A percentile compares a stretch with the other conserved stretches of the same genome.
Evolutionary conservation across 2,888 invertebrate species (phyloP).

Genomic region (Synergus gifuensis): DNA sequence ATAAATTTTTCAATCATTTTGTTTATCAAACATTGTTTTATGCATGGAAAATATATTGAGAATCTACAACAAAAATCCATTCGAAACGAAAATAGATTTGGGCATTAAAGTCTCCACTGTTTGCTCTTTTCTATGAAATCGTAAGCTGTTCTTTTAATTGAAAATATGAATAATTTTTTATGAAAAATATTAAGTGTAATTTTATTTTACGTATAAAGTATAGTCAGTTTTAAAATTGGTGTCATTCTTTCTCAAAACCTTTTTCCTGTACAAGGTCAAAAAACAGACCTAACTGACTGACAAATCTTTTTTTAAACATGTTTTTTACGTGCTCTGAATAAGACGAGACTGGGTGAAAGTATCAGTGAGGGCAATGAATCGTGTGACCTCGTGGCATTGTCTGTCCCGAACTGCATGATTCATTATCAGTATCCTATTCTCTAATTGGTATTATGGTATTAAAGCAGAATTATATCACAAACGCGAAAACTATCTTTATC

Average conservation of each 20-base stretch:
- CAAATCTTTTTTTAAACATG: slow-evolving; percentile 1
- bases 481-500: slow-evolving; percentile 8
- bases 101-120: slow-evolving; percentile 18
- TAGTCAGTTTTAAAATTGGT: neutral
- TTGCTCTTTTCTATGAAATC: neutral
- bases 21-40: neutral
- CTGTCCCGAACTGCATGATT: slow-evolving; percentile 18
- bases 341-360: slow-evolving; percentile 64
- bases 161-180: neutral
- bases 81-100: neutral
- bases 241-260: neutral
- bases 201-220: neutral
- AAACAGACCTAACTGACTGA: slow-evolving; percentile 10
- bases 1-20: neutral
- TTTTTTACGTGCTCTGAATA: slow-evolving; percentile 36
- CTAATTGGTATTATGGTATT: slow-evolving; percentile 39
- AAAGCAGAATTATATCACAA: slow-evolving; percentile 35
- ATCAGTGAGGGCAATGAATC: slow-evolving; percentile 64
- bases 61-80: neutral
- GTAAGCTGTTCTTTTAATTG: neutral
- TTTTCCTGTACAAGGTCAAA: slow-evolving; percentile 9
- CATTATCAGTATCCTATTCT: slow-evolving; percentile 33
- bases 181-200: neutral
- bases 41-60: neutral
- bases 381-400: slow-evolving; percentile 55